Percentiles rank a stretch among this genome's conserved stretches.
phyloP scores from a whole-genome alignment of 2,888 invertebrate genomes.

The Zygaena filipendulae region DNA sequence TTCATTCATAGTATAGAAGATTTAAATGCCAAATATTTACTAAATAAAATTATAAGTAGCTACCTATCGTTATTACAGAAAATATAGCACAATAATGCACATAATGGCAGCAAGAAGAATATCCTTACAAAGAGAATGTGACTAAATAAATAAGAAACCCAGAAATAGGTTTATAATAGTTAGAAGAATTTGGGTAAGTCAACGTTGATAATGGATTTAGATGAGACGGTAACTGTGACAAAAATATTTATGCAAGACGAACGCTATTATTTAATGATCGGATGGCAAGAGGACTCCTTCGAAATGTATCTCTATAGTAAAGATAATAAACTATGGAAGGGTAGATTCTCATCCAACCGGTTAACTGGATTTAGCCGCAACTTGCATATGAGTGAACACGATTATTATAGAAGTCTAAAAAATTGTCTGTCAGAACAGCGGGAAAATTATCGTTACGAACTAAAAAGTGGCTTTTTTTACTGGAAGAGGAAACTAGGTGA shows the following conservation, averaged over 20 bases:
- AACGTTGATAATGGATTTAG: slow-evolving; percentile 37
- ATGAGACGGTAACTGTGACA: slow-evolving; percentile 35
- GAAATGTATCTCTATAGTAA: slow-evolving; percentile 34
- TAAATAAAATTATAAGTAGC: too few relatives aligned
- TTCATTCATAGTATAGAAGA: too few relatives aligned
- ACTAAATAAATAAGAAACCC: too few relatives aligned
- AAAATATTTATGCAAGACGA: slow-evolving; percentile 28
- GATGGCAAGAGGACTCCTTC: slow-evolving; percentile 39
- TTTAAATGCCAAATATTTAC: too few relatives aligned
- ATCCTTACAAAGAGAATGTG: too few relatives aligned
- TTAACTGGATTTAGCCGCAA: slow-evolving; percentile 38
- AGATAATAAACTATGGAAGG: slow-evolving; percentile 37
- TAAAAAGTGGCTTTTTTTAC: slow-evolving; percentile 45
- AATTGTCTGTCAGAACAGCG: slow-evolving; percentile 30
- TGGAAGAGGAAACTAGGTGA: slow-evolving; percentile 36
- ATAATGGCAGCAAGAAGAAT: too few relatives aligned
- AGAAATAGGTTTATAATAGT: too few relatives aligned
- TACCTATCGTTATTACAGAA: too few relatives aligned
- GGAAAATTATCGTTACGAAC: slow-evolving; percentile 35
- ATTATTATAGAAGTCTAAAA: slow-evolving; percentile 29
- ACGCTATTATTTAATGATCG: slow-evolving; percentile 32
- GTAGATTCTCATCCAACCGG: slow-evolving; percentile 37
- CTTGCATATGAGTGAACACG: slow-evolving; percentile 28
- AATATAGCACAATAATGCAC: too few relatives aligned
- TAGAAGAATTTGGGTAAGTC: too few relatives aligned